Conservation (phyloP, 2,797 vertebrate genomes). For the Poecilia gillii region DNA sequence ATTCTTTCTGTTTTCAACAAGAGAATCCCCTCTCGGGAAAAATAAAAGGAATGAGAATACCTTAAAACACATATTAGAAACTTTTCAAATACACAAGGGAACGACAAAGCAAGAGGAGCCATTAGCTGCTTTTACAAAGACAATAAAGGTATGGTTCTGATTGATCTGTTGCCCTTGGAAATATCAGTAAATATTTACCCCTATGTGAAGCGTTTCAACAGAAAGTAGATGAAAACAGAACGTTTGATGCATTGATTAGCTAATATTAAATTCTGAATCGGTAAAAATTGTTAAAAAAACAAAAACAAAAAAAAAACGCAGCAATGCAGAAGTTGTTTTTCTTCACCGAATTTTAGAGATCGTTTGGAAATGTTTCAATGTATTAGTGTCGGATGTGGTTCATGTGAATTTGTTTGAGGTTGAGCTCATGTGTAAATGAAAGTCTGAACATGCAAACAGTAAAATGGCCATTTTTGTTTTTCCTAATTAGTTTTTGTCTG, state of each 20-base stretch:
- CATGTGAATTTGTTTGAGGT: conserved; percentile 26
- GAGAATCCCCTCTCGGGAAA: background rate
- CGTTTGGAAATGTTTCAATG: background rate
- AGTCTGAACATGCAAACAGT: conserved; percentile 30
- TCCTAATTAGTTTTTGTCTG: conserved; percentile 59
- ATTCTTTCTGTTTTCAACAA: conserved; percentile 21
- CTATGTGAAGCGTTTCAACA: background rate
- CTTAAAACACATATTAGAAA: conserved; percentile 25
- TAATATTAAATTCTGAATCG: background rate
- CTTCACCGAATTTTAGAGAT: background rate
- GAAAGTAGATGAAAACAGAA: background rate
- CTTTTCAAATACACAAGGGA: conserved; percentile 11
- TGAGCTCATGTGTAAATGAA: background rate
- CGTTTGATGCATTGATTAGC: background rate
- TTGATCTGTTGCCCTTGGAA: conserved; percentile 1
- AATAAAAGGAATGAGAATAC: background rate
- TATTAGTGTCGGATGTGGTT: background rate
- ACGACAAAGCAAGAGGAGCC: conserved; percentile 11
- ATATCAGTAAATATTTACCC: conserved; percentile 3
- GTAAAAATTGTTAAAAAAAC: background rate
- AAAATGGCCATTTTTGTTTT: conserved; percentile 24
- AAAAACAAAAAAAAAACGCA: too few species aligned
- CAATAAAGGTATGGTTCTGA: background rate
- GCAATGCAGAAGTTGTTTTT: background rate
- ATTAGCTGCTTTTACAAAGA: conserved; percentile 18